Evolutionary conservation across 1,140 invertebrate genomes (phyloP).

Genomic region (Drosophila mauritiana): DNA sequence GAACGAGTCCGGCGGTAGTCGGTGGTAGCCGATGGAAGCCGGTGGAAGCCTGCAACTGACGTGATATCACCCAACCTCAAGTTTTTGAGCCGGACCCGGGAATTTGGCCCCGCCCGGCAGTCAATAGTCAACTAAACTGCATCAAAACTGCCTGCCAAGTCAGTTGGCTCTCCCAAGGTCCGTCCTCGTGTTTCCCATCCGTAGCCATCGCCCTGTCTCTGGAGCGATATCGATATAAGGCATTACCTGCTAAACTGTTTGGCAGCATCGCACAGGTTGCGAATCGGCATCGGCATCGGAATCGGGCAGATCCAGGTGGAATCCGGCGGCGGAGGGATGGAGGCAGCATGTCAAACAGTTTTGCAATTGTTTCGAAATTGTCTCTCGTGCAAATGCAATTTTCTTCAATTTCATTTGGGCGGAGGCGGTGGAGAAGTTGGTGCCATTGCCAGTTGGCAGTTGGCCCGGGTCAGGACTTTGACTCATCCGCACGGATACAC

Average conservation of each 20-base stretch:
- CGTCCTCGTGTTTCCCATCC: neutral
- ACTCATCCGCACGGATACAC: conserved; percentile 36
- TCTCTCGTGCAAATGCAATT: conserved; percentile 83
- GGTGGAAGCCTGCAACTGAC: conserved; percentile 62
- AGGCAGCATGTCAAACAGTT: conserved; percentile 81
- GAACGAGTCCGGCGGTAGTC: conserved; percentile 28
- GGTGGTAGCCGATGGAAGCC: neutral
- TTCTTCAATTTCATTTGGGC: conserved; percentile 83
- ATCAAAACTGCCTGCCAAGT: conserved; percentile 74
- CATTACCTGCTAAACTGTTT: conserved; percentile 83
- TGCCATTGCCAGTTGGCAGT: conserved; percentile 69
- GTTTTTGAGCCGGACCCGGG: conserved; percentile 40
- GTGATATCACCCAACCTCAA: conserved; percentile 64
- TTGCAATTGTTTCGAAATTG: conserved; percentile 83
- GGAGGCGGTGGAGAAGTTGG: conserved; percentile 53
- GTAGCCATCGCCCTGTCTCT: conserved; percentile 20
- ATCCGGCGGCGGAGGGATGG: conserved; percentile 9
- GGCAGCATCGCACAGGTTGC: conserved; percentile 63
- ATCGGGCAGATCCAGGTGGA: conserved; percentile 11
- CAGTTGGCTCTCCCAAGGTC: conserved; percentile 10
- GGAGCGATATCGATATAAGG: conserved; percentile 78
- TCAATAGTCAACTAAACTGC: conserved; percentile 81
- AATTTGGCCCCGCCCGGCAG: conserved; percentile 58
- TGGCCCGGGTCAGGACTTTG: conserved; percentile 36
- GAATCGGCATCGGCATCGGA: conserved; percentile 12